Evolutionary conservation across 2,113 vertebrate genomes (phyloP), one percentile per base, ranked within the genome.

Genomic region (Calidris pygmaea): DNA sequence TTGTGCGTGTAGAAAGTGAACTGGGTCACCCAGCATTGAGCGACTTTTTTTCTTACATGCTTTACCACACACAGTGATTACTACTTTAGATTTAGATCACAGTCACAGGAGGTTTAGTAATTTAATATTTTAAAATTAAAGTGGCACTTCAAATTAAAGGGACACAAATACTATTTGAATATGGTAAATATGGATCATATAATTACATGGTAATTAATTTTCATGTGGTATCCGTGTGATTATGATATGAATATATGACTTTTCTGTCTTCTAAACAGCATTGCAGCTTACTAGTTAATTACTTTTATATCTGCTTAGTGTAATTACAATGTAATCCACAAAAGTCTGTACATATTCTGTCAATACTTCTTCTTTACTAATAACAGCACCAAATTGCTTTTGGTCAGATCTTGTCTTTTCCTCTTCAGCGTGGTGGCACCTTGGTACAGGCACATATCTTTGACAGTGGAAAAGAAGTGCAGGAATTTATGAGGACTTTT

Each of bases 151-250:
- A 95, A 93, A 95, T 93, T 95, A 86, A 93, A 95, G 74, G 71
- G 83, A 58, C 41, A 73, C 70, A 91, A 92, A 89, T 93, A 55
- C 22, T 59, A 43, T 91, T 80, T 87, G 76, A 91, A 85, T 68
- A 41, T 75, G 41, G 75, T 73, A 96, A 94, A 89, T 79, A 45
- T 50, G 87, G 88, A 87, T 91, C 55, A 48, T 75, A 85, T 89
- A 92, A 95, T 95, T 97, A 94, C 7, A 53, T 27, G 37, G 78
- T 55, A 91, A 95, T 96, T 96, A 94, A 93, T 96, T 97, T 96
- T 91, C 43, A 23, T 87, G 35, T 65, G 43, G 37, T 76, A 86
- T 87, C 37, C 3, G 1, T 84, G 59, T 79, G 94, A 90, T 96
- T 93, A 86, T 91, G 52, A 74, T 73, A 93, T 63, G 50, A 91